A percentile compares a stretch with the other conserved stretches of the same genome.
These are phyloP conservation scores for Yasuhikotakia modesta DNA, from an alignment of 2,797 vertebrate genomes.

Conservation along the genomic window DNA sequence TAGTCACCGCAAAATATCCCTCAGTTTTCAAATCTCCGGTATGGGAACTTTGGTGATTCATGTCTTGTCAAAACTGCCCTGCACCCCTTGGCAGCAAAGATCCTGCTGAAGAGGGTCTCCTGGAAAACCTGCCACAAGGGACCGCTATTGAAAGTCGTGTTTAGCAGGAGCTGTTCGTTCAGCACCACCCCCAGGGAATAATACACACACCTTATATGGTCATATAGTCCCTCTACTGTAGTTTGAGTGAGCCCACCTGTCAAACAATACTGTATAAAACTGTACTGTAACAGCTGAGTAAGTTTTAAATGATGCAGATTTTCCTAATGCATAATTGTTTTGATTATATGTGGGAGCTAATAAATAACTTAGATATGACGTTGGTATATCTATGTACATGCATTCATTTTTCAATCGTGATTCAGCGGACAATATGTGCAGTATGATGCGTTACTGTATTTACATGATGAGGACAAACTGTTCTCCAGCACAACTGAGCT, in stretches of 20 bases:
- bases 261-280: neutral
- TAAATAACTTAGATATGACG: too few species aligned
- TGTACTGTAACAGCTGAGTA: neutral
- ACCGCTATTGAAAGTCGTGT: slow-evolving; percentile 34
- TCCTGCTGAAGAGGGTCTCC: slow-evolving; percentile 35
- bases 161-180: slow-evolving; percentile 83
- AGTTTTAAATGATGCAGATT: neutral
- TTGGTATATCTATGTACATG: too few species aligned
- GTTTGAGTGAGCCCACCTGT: neutral
- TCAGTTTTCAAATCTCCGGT: slow-evolving; percentile 43
- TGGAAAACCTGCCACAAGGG: slow-evolving; percentile 48
- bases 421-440: too few species aligned
- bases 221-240: slow-evolving; percentile 67
- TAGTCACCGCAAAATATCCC: slow-evolving; percentile 37
- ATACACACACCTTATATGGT: slow-evolving; percentile 75
- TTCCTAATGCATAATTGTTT: too few species aligned
- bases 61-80: slow-evolving; percentile 63
- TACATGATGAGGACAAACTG: neutral
- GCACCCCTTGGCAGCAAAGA: slow-evolving; percentile 27
- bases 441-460: neutral
- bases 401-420: too few species aligned
- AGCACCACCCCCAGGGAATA: slow-evolving; percentile 82
- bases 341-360: too few species aligned
- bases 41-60: slow-evolving; percentile 61
- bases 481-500: neutral